Percentiles rank a stretch among this genome's conserved stretches.
phyloP scores from a whole-genome alignment of 2,888 invertebrate species.

The Cylloceria caligata region DNA sequence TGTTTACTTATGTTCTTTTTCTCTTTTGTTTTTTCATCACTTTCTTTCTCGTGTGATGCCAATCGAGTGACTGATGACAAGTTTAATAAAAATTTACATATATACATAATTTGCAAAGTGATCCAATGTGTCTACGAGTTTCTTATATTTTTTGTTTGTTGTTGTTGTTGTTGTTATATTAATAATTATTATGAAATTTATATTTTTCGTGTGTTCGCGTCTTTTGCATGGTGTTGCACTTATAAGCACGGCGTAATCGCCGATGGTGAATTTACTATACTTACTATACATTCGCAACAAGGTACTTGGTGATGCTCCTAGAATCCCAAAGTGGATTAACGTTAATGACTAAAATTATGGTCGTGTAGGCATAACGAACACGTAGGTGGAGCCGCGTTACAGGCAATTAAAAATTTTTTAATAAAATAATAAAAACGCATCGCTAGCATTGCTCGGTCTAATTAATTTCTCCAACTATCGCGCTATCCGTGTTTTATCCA shows the following conservation, averaged over 20 bases:
- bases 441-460: conserved; percentile 39
- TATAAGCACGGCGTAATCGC: conserved; percentile 68
- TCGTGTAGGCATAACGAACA: conserved; percentile 27
- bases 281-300: conserved; percentile 46
- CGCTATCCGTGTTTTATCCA: conserved; percentile 4
- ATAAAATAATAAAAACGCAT: conserved; percentile 47
- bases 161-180: conserved; percentile 22
- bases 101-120: conserved; percentile 63
- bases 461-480: conserved; percentile 38
- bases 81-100: conserved; percentile 66
- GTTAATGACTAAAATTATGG: conserved; percentile 26
- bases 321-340: conserved; percentile 27
- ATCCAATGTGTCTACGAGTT: conserved; percentile 30
- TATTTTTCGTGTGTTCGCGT: conserved; percentile 23
- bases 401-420: too few relatives aligned
- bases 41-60: conserved; percentile 48
- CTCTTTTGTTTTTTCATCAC: too few relatives aligned
- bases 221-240: conserved; percentile 49
- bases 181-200: too few relatives aligned
- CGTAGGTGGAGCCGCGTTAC: conserved; percentile 59
- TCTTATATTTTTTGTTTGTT: conserved; percentile 26
- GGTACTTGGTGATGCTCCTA: conserved; percentile 41
- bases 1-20: conserved; percentile 25
- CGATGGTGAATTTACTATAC: conserved; percentile 40
- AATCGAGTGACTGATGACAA: conserved; percentile 60